Evolutionary conservation across 2,113 vertebrate genomes (phyloP).

Genomic region (Prunella himalayana): DNA sequence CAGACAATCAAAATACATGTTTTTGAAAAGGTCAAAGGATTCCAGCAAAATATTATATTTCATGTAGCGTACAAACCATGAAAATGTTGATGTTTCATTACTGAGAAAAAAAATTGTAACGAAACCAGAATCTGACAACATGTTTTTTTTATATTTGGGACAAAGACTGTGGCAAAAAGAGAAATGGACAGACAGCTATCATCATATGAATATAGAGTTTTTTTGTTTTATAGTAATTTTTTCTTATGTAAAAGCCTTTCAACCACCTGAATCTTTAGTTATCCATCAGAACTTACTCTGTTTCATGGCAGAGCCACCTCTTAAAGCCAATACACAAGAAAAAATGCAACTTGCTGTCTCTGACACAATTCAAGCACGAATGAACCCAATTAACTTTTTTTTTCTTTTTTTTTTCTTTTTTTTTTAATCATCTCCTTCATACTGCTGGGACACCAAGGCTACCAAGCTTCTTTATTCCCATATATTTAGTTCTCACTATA

Average conservation of each 20-base stretch:
- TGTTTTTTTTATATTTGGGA: background rate
- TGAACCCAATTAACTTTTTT: background rate
- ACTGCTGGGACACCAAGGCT: background rate
- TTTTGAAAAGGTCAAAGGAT: constrained; percentile 68
- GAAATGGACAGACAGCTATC: background rate
- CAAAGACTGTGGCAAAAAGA: background rate
- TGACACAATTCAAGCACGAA: background rate
- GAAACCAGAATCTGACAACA: constrained; percentile 34
- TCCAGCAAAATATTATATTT: constrained; percentile 58
- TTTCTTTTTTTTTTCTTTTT: background rate
- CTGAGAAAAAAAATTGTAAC: background rate
- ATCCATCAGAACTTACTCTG: background rate
- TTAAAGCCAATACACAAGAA: background rate
- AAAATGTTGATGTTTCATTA: constrained; percentile 61
- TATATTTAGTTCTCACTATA: background rate
- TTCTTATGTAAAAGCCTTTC: background rate
- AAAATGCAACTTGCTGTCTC: background rate
- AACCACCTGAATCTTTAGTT: background rate
- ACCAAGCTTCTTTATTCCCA: background rate
- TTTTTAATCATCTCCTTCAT: background rate
- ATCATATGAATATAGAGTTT: background rate
- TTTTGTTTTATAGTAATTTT: background rate
- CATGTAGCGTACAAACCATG: constrained; percentile 36
- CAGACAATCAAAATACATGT: constrained; percentile 54
- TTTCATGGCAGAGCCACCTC: background rate